Percentiles rank a stretch among this genome's conserved stretches.
Conservation (phyloP, 2,797 vertebrate species). For the Muscicapa striata region DNA sequence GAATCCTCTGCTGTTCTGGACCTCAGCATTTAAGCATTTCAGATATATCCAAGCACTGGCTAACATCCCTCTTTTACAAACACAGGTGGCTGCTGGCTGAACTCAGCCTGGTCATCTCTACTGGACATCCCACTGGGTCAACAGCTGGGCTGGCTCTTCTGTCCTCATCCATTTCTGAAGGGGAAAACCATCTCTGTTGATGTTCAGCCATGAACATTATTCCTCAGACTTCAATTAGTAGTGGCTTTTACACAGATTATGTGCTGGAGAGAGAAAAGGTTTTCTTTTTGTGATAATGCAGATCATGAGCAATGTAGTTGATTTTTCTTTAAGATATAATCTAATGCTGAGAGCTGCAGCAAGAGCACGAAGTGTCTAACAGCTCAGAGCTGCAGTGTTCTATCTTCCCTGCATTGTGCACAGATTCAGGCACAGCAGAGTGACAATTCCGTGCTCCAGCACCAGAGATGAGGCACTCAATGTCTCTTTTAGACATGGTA, state of each 20-base stretch:
- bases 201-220: not conserved
- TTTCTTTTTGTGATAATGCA: not conserved
- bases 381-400: not conserved
- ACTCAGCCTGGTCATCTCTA: not conserved
- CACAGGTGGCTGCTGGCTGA: not conserved
- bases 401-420: not conserved
- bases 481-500: not conserved
- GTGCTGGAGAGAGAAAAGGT: not conserved
- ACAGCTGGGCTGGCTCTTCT: not conserved
- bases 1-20: not conserved
- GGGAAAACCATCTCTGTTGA: not conserved
- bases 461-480: not conserved
- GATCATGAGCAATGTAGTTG: accelerated
- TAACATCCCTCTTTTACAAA: not conserved
- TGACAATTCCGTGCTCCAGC: not conserved
- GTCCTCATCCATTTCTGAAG: not conserved
- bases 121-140: not conserved
- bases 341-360: not conserved
- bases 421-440: not conserved
- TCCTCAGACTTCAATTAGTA: not conserved
- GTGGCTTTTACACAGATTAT: not conserved
- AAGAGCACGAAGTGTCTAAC: not conserved
- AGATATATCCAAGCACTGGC: not conserved
- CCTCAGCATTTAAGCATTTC: not conserved
- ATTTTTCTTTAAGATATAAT: not conserved